Base-by-base conservation (phyloP, 2,113 vertebrate genomes). In the Archilochus colubris region DNA sequence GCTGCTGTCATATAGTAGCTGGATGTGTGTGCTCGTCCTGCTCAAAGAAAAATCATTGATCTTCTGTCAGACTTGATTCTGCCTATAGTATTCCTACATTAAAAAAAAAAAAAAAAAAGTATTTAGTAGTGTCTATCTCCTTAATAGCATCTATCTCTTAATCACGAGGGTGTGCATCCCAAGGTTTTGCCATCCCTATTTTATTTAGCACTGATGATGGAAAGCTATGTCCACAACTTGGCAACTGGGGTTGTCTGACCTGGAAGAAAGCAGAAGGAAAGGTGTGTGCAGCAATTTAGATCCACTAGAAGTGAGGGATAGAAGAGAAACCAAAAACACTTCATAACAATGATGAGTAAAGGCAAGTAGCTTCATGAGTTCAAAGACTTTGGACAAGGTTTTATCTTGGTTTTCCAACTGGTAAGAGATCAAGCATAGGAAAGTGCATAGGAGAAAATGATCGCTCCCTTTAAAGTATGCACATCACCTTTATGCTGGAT, bases 111-210 rank as follows among this genome's bases (percentile, higher is more conserved):
- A 40, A 40, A 40, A 40, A 40, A 40, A 40, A 40, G 40, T 72
- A 43, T 80, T 90, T 90, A 58, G 46, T 8, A 58, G 13, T 28
- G 62, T 50, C 23, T 40, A 40, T 40, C 40, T 40, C 40, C 40
- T 40, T 40, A 40, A 40, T 40, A 40, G 40, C 40, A 40, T 40
- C 40, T 50, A 4, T 46, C 59, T 77, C 27, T 28, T 54, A 58
- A 36, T 31, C 0, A 0, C 1, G 1, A 86, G 22, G 36, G 86
- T 31, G 3, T 66, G 22, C 24, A 59, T 22, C 33, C 72, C 44
- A 48, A 58, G 17, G 7, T 43, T 92, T 69, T 64, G 51, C 10
- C 28, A 70, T 95, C 61, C 54, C 64, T 74, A 12, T 8, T 46
- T 64, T 40, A 83, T 67, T 67, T 70, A 58, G 33, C 64, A 38